These are phyloP conservation scores for Onychomys torridus DNA, from an alignment of 2,797 vertebrate species.

Conservation along the genomic window DNA sequence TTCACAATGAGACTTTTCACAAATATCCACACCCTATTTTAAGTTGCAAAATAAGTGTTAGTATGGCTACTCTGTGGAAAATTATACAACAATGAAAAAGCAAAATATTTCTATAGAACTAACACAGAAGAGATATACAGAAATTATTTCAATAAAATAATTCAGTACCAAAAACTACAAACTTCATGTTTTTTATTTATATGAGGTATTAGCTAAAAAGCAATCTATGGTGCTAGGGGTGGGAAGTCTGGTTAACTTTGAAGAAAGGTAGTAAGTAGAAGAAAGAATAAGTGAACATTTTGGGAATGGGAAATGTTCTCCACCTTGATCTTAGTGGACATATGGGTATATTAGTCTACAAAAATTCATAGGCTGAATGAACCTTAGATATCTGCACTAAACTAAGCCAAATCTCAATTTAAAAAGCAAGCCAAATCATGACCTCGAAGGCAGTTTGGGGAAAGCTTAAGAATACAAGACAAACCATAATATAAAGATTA, in stretches of 20 bases:
- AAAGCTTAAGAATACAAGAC: slow-evolving; percentile 1
- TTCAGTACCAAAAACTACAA: slow-evolving; percentile 50
- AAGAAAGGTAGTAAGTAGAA: neutral
- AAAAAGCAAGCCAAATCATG: slow-evolving; percentile 23
- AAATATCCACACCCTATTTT: slow-evolving; percentile 47
- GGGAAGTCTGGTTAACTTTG: neutral
- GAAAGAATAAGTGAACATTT: slow-evolving; percentile 29
- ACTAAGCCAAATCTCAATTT: slow-evolving; percentile 30
- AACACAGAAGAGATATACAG: slow-evolving; percentile 12
- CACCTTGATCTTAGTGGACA: neutral
- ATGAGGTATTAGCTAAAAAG: slow-evolving; percentile 52
- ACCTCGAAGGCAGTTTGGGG: slow-evolving; percentile 32
- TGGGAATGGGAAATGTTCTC: slow-evolving; percentile 27
- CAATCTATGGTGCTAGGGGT: neutral
- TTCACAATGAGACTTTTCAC: slow-evolving; percentile 51
- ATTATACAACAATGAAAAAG: slow-evolving; percentile 56
- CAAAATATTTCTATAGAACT: neutral
- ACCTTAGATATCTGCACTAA: slow-evolving; percentile 3
- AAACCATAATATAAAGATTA: slow-evolving; percentile 41
- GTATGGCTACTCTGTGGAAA: slow-evolving; percentile 37
- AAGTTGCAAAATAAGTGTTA: slow-evolving; percentile 62
- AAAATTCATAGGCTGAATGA: slow-evolving; percentile 46
- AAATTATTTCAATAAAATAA: slow-evolving; percentile 50
- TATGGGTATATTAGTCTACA: neutral
- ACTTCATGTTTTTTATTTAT: slow-evolving; percentile 44